Evolutionary conservation across 2,888 invertebrate species (phyloP), one percentile per base, ranked within the genome.

Genomic region (Thymelicus lineola): DNA sequence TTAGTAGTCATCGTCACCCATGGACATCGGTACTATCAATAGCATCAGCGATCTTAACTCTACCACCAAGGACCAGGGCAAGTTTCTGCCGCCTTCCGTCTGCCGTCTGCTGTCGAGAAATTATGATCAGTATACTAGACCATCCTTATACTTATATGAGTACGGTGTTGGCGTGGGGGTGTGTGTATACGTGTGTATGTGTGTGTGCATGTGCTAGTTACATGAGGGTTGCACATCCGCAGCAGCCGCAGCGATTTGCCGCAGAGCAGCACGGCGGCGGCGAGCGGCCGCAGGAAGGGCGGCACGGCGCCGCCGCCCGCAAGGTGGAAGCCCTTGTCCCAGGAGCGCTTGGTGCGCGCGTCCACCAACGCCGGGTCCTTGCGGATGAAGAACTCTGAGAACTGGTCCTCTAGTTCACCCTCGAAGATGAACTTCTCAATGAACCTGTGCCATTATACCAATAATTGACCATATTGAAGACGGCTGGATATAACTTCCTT

Each of bases 401-500:
- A 96, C 14, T 95, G 94, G 85, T 98, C 98, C 73, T 97, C 96
- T 15, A 98, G 90, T 65, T 95, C 95, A 0, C 98, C 98, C 83
- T 97, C 96, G 80, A 97, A 97, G 72, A 98, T 95, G 96, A 98
- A 98, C 71, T 96, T 95, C 80, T 97, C 96, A 46, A 98, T 94
- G 82, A 97, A 95, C 71, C 96, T 95, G 80, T 73, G 89, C 3
- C 38, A 6, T 6, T 6, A 7, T 7, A 6, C 1, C 36, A 38
- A 28, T 28, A 5, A 28, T 5, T 20, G 3, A 2, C 20, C 20
- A 3, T 20, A 20, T 20, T 20, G 20, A 20, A 20, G 1, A 2
- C 20, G 3, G 20, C 20, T 20, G 20, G 20, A 20, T 3, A 20
- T n/a, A 20, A 20, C 20, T 20, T 20, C 20, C 3, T 20, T 20